Evolutionary conservation across 2,888 invertebrate genomes (phyloP), one percentile per base, ranked within the genome.

Genomic region (Andrena camellia): DNA sequence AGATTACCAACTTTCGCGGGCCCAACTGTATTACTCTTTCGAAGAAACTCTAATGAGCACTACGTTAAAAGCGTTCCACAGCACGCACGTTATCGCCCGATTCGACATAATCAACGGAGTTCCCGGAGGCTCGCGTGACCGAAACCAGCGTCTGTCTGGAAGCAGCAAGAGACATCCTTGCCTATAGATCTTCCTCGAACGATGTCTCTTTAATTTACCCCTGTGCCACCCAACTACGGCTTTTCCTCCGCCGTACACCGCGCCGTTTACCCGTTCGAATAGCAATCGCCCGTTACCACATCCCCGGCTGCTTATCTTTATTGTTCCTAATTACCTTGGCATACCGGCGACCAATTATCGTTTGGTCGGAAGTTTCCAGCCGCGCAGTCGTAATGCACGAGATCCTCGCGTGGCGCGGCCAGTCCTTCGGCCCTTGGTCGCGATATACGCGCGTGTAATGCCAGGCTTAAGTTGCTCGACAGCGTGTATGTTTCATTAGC

Each of bases 281-380:
- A 42, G 67, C 54, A 62, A 31, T 76, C 60, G 63, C 50, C 59
- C 57, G 69, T 76, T 76, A 68, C 72, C 54, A 62, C 73, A 83
- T 79, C 31, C 70, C 68, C 67, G 74, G 62, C 77, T 80, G 78
- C 78, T 87, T 87, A 80, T 79, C 81, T 78, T 84, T 81, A 81
- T 86, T 77, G 77, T 85, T 81, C 68, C 74, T 87, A 89, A 89
- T 88, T 88, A 86, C 76, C 70, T 48, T 66, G 60, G 80, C 63
- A 68, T 87, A 80, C 80, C 69, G 71, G 68, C 69, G 79, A 60
- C 66, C 78, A 81, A 88, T 89, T 89, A 86, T 81, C 83, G 70
- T 79, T 68, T 33, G 75, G 72, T 82, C 57, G 67, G 75, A 82
- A 85, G 72, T 80, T 83, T 78, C 79, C 23, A 81, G 63, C 78